A percentile compares a stretch with the other conserved stretches of the same genome.
Conservation (phyloP, 2,888 invertebrate genomes). For the Drosophila antonietae region DNA sequence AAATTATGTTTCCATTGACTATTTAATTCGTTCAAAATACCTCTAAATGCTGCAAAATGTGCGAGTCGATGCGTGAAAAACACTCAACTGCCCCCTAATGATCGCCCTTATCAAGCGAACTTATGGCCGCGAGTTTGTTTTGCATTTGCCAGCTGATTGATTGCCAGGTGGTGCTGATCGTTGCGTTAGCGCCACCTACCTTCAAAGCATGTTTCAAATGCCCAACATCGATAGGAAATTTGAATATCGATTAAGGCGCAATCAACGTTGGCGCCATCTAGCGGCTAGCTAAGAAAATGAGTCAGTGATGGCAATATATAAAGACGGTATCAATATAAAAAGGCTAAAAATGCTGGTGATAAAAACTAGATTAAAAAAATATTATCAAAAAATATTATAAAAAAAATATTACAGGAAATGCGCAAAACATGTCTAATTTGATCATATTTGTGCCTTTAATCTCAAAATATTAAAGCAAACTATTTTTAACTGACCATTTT, state of each 20-base stretch:
- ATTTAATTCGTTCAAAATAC: slow-evolving; percentile 17
- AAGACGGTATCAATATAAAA: neutral
- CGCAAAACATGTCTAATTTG: neutral
- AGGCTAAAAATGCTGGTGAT: neutral
- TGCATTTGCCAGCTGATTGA: slow-evolving; percentile 58
- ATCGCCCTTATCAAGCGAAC: slow-evolving; percentile 52
- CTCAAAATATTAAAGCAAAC: neutral
- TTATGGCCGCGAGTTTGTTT: slow-evolving; percentile 49
- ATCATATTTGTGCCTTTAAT: neutral
- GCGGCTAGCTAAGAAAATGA: neutral
- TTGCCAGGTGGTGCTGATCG: slow-evolving; percentile 45
- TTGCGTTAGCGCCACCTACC: slow-evolving; percentile 1
- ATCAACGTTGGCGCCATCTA: neutral
- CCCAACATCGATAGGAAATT: neutral
- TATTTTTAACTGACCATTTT: neutral
- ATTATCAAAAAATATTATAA: neutral
- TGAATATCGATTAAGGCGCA: neutral
- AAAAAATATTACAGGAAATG: accelerated
- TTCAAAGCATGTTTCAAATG: neutral
- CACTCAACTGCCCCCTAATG: slow-evolving; percentile 40
- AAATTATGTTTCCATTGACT: neutral
- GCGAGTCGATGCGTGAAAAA: slow-evolving; percentile 16
- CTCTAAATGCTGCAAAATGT: slow-evolving; percentile 37
- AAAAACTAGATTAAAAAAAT: neutral
- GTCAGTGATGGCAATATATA: neutral